phyloP scores from a whole-genome alignment of 2,797 vertebrate genomes.

The Anguilla obscura region DNA sequence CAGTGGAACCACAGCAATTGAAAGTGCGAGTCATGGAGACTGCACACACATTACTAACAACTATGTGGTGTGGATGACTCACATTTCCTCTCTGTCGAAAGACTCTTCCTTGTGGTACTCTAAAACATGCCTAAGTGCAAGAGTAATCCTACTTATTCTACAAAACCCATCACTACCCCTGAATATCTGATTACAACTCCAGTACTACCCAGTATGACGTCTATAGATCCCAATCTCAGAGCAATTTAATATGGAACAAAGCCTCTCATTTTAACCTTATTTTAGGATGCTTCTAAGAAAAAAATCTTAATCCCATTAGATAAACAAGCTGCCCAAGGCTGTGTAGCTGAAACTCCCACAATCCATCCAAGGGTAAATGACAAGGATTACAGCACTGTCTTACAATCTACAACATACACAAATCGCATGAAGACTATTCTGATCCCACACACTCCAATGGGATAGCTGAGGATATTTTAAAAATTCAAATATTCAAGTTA shows the following conservation, averaged over 20 bases:
- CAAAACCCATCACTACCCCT: background rate
- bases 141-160: background rate
- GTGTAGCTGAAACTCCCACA: slow-evolving; percentile 21
- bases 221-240: background rate
- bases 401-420: background rate
- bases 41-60: background rate
- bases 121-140: background rate
- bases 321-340: background rate
- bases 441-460: background rate
- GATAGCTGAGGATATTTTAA: background rate
- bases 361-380: background rate
- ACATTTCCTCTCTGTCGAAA: background rate
- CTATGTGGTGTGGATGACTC: background rate
- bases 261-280: background rate
- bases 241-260: background rate
- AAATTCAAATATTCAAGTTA: background rate
- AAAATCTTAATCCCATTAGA: background rate
- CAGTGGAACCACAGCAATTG: background rate
- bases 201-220: background rate
- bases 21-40: background rate
- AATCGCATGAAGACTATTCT: background rate
- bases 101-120: background rate
- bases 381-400: background rate
- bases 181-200: background rate
- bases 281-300: background rate